Evolutionary conservation across 1,140 invertebrate species (phyloP).

Genomic region (Drosophila aff.): DNA sequence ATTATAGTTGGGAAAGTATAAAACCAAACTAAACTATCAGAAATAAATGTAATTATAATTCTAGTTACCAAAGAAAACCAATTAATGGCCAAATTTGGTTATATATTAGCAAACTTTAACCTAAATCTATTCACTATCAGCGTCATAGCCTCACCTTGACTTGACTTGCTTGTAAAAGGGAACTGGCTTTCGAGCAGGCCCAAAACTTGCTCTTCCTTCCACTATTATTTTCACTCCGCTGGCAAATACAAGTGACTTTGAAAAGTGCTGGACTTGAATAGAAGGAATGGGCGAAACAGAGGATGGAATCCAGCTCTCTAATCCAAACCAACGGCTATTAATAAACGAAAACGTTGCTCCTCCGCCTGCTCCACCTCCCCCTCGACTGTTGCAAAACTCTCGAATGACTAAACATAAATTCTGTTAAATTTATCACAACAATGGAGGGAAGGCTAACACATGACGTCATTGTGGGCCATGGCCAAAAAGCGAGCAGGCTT

Average conservation of each 20-base stretch:
- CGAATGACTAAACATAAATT: slow-evolving; percentile 76
- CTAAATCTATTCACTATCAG: slow-evolving; percentile 12
- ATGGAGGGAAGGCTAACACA: slow-evolving; percentile 54
- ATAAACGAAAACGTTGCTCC: slow-evolving; percentile 47
- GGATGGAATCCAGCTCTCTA: slow-evolving; percentile 1
- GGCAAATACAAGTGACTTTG: slow-evolving; percentile 36
- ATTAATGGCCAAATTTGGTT: background rate
- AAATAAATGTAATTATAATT: background rate
- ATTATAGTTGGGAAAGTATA: background rate
- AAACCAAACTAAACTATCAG: background rate
- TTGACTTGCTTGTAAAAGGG: slow-evolving; percentile 50
- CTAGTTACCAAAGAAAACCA: background rate
- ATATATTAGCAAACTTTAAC: background rate
- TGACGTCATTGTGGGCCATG: slow-evolving; percentile 70
- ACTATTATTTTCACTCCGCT: slow-evolving; percentile 4
- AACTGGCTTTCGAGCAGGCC: slow-evolving; percentile 18
- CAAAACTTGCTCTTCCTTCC: slow-evolving; percentile 5
- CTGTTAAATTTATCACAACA: slow-evolving; percentile 69
- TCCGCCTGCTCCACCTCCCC: background rate
- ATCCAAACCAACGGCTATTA: slow-evolving; percentile 50
- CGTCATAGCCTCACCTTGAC: slow-evolving; percentile 68
- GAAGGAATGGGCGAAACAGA: background rate
- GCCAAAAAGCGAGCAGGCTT: slow-evolving; percentile 24
- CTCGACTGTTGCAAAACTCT: slow-evolving; percentile 40
- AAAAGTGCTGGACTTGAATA: slow-evolving; percentile 42